These are phyloP conservation scores for Choristoneura fumiferana DNA, from an alignment of 1,140 invertebrate genomes.

Conservation along the genomic window DNA sequence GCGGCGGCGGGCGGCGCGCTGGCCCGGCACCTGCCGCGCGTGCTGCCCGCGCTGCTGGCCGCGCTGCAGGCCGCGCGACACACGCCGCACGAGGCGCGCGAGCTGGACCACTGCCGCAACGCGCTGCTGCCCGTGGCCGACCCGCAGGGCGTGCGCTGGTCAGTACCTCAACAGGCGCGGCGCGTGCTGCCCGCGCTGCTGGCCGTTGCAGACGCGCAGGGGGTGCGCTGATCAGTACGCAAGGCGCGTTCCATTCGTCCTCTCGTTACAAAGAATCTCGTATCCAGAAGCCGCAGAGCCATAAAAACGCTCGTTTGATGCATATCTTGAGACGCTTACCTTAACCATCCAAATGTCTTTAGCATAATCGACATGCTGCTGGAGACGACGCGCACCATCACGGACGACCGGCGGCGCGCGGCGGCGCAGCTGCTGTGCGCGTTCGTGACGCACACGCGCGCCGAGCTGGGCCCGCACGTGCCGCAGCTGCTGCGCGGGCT, in stretches of 20 bases:
- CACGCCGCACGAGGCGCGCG: constrained; percentile 84
- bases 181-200: not conserved
- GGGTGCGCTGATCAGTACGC: not conserved
- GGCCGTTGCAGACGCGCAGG: not conserved
- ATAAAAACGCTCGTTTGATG: too few species aligned
- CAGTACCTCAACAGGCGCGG: not conserved
- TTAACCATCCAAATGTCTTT: constrained; percentile 51
- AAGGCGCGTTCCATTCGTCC: too few species aligned
- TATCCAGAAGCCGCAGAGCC: too few species aligned
- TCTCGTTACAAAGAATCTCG: too few species aligned
- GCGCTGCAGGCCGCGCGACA: constrained; percentile 86
- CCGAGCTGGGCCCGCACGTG: constrained; percentile 92
- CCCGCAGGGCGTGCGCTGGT: constrained; percentile 88
- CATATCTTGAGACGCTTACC: not conserved
- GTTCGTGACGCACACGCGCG: constrained; percentile 93
- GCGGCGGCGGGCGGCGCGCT: constrained; percentile 95
- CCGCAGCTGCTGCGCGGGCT: constrained; percentile 93
- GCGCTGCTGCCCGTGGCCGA: constrained; percentile 95
- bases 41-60: constrained; percentile 92
- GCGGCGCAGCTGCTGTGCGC: constrained; percentile 92
- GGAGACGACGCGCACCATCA: constrained; percentile 85
- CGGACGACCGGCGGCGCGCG: constrained; percentile 84
- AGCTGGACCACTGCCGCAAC: constrained; percentile 95
- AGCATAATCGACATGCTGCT: constrained; percentile 94
- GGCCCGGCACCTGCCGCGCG: constrained; percentile 94